Evolutionary conservation across 1,140 invertebrate species (phyloP), one percentile per base, ranked within the genome.

Genomic region (Lineus longissimus): DNA sequence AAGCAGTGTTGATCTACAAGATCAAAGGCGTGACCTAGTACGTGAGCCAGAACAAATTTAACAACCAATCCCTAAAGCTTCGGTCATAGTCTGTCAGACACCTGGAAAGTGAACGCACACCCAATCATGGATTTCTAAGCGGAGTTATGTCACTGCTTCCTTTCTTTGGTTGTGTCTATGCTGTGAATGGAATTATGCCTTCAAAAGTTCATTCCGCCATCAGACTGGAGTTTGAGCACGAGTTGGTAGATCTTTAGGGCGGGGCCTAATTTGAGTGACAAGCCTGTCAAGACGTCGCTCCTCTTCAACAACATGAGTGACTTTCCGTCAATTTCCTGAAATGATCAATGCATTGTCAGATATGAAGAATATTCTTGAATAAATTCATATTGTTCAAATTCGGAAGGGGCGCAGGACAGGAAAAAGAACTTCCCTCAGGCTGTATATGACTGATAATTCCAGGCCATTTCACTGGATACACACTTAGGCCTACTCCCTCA

Each of bases 271-370:
- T 91, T 89, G 23, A 95, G 80, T 59, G 88, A 86, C 45, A 95
- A 81, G 30, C 89, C 89, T 43, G 84, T 88, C 1, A 94, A 82
- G 2, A 94, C 90, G 74, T 95, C 92, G 33, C 85, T 85, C 68
- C 92, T 83, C 71, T 88, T 88, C 80, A 94, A 85, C 69, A 94
- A 84, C 27, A 93, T 81, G 29, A 95, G 79, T 2, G 90, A 90
- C 66, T 87, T 86, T 0, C 93, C 93, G 84, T 95, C 93, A 69
- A 95, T 93, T 75, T 94, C 91, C 91, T 94, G 79, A 59, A 86
- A 85, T 63, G 65, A 70, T n/a, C 66, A 69, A 67, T 71, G 59
- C 61, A 60, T 67, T 45, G 55, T 59, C 57, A 59, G 56, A 43
- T 43, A 11, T 11, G 25, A 51, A 23, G 47, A 51, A 23, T 7